Evolutionary conservation across 2,113 vertebrate species (phyloP).

Genomic region (Petromus typicus): DNA sequence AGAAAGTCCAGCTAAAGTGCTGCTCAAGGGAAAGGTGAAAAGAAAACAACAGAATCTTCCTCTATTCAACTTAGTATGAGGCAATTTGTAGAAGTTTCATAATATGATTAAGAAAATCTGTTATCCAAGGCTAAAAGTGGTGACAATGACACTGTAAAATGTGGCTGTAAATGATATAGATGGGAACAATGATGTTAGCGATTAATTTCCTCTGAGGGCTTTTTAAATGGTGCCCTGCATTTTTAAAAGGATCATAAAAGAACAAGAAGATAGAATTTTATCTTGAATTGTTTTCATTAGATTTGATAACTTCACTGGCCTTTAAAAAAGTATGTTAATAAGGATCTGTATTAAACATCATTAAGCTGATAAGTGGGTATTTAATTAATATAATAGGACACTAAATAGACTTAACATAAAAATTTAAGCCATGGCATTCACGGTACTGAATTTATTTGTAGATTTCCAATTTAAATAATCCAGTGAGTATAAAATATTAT

Average conservation of each 20-base stretch:
- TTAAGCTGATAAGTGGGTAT: constrained; percentile 60
- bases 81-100: constrained; percentile 37
- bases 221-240: constrained; percentile 61
- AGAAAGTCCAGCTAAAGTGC: neutral
- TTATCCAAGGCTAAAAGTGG: constrained; percentile 37
- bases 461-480: constrained; percentile 17
- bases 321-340: constrained; percentile 65
- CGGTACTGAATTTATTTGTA: constrained; percentile 41
- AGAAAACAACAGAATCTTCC: neutral
- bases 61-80: neutral
- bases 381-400: constrained; percentile 66
- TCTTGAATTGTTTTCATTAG: constrained; percentile 70
- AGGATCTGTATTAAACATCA: constrained; percentile 62
- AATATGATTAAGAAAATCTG: constrained; percentile 49
- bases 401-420: constrained; percentile 62
- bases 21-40: neutral
- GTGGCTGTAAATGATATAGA: neutral
- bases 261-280: constrained; percentile 69
- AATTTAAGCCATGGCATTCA: constrained; percentile 39
- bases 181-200: constrained; percentile 53
- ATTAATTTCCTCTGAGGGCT: constrained; percentile 56
- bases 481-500: neutral
- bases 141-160: constrained; percentile 54
- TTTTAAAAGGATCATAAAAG: constrained; percentile 73
- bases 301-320: constrained; percentile 63